Conservation (phyloP, 2,888 invertebrate species). For the Eremobia ochroleuca region DNA sequence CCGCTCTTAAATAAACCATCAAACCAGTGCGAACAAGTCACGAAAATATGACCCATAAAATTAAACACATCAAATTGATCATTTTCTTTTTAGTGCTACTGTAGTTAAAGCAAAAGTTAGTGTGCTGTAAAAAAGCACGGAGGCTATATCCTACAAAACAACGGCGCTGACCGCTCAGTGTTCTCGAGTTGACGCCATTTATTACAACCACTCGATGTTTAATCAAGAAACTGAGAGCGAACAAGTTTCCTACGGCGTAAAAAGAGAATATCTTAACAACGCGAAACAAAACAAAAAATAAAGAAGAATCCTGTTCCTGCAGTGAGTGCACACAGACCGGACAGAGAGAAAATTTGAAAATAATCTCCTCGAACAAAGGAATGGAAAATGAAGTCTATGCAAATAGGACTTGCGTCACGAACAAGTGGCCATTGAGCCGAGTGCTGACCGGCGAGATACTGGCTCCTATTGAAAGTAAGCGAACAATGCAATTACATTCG, state of each 20-base stretch:
- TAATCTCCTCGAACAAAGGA: constrained; percentile 54
- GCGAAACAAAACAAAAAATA: constrained; percentile 49
- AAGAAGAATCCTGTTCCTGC: constrained; percentile 45
- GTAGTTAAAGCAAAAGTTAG: constrained; percentile 20
- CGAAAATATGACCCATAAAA: constrained; percentile 42
- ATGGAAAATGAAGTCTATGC: constrained; percentile 65
- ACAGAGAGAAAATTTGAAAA: constrained; percentile 51
- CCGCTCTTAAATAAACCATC: constrained; percentile 42
- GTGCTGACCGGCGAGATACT: constrained; percentile 68
- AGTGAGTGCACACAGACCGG: constrained; percentile 28
- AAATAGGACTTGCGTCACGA: constrained; percentile 69
- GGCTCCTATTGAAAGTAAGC: constrained; percentile 66
- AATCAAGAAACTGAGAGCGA: constrained; percentile 70
- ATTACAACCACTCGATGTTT: constrained; percentile 72
- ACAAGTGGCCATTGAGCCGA: constrained; percentile 61
- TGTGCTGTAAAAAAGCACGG: constrained; percentile 14
- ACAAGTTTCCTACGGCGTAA: constrained; percentile 59
- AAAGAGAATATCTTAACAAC: constrained; percentile 62
- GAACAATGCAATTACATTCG: constrained; percentile 74
- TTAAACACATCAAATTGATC: constrained; percentile 41
- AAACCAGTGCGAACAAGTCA: constrained; percentile 38
- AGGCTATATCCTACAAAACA: constrained; percentile 40
- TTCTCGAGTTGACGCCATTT: constrained; percentile 68
- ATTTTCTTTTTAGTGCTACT: constrained; percentile 35
- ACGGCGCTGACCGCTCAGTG: constrained; percentile 50